phyloP scores from a whole-genome alignment of 2,888 invertebrate species.

The Dryobotodes eremita region DNA sequence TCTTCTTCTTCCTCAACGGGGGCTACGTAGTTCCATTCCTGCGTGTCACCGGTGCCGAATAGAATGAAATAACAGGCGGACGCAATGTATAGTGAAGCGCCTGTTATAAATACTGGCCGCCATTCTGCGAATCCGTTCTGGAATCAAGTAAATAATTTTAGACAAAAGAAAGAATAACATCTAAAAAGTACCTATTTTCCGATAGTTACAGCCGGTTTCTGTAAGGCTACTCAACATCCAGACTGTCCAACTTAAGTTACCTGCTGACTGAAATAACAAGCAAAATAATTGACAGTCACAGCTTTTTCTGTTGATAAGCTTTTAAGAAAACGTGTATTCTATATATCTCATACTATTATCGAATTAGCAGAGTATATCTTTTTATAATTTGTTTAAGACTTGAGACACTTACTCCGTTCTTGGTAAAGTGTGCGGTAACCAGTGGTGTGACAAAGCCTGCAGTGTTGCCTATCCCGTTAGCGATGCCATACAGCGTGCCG shows the following conservation, averaged over 20 bases:
- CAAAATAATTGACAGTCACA: not conserved
- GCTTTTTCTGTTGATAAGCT: not conserved
- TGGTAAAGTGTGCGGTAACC: conserved; percentile 92
- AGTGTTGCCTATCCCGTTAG: conserved; percentile 93
- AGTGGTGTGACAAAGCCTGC: conserved; percentile 94
- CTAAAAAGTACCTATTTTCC: not conserved
- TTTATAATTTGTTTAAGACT: not conserved
- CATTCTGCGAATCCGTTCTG: conserved; percentile 95
- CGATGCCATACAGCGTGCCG: conserved; percentile 94
- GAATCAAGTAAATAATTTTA: conserved; percentile 63
- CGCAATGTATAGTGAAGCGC: conserved; percentile 92
- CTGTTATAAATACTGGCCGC: conserved; percentile 94
- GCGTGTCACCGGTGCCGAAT: conserved; percentile 93
- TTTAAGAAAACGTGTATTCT: not conserved
- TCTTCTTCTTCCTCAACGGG: conserved; percentile 78
- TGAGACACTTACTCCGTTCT: conserved; percentile 87
- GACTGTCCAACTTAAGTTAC: not conserved
- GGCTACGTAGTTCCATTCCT: conserved; percentile 92
- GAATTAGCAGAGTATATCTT: not conserved
- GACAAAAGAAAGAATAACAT: not conserved
- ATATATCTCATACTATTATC: not conserved
- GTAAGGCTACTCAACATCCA: too few relatives aligned
- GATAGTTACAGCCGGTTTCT: not conserved
- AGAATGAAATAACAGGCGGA: conserved; percentile 93
- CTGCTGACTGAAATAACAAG: not conserved